Base-by-base conservation (phyloP, 1,140 invertebrate species). In the Mizuhopecten yessoensis region DNA sequence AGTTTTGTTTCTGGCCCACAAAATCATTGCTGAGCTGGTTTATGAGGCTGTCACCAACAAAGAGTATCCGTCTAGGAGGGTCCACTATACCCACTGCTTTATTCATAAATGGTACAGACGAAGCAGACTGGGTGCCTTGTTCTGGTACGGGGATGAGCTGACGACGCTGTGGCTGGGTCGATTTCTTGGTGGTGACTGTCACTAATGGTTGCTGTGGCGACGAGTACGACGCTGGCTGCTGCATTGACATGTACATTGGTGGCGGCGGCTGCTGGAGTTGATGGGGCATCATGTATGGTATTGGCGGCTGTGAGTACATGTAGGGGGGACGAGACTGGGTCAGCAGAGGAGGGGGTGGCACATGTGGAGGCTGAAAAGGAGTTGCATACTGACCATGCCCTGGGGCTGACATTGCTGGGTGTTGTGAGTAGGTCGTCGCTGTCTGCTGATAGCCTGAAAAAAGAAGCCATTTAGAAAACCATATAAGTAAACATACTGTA, bases 21-120 rank as follows among this genome's bases (percentile, higher is more conserved):
- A 75, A 75, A 29, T 75, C 57, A 75, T 75, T 75, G n/a, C 57
- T 75, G 5, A 75, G 57, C 57, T 75, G 57, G n/a, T 75, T 23
- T 17, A 75, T 75, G 9, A 75, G 57, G 11, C 57, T 75, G 17
- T 75, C 57, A 3, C 57, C 57, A 29, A 75, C 57, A 75, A 75
- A 75, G 57, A 75, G 57, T 29, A 75, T 29, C n/a, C 57, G 23
- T 75, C 57, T 75, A 5, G 57, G 57, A 29, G 57, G 57, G 57
- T 75, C 57, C 5, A 75, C 57, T 29, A 75, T 29, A 29, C 57
- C 57, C n/a, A 75, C 57, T 17, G 57, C 23, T 29, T 75, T 75
- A 0, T 23, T 29, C 11, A n/a, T 75, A 29, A 75, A 75, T 7
- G 57, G 5, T 17, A n/a, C 3, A n/a, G 57, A 75, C 57, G 42